Evolutionary conservation across 1,140 invertebrate genomes (phyloP), one percentile per base, ranked within the genome.

Genomic region (Caenorhabditis latens): DNA sequence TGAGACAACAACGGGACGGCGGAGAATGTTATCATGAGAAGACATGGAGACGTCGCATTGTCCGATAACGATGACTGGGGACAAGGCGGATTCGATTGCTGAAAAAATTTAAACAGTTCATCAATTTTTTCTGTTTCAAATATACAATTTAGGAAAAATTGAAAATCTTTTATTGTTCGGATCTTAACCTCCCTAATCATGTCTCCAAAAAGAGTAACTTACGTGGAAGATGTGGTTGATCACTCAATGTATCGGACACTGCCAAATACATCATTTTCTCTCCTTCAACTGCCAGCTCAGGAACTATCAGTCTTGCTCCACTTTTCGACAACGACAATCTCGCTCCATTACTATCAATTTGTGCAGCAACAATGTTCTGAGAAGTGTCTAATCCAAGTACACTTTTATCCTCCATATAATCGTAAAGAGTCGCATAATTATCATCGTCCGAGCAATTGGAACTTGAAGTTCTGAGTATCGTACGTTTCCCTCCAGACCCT

Each of bases 401-500:
- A 53, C 48, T 71, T 48, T 55, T 88, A 21, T 83, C 85, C 13
- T 67, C 84, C 89, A 65, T 65, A 46, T 92, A 90, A 58, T 92
- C 91, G 82, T 92, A 92, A 4, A 92, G 86, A 3, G 91, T 92
- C 3, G 91, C 91, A 84, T 92, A 92, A 65, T 91, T 91, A 50
- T 90, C 87, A 65, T 90, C 58, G 57, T 89, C 90, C 24, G 90
- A 90, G 8, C 86, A 90, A 42, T 86, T 88, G 16, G 85, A 43
- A 8, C 89, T 90, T 40, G 83, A 86, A 24, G 84, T 90, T 82
- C 90, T 63, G 9, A 91, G 58, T 32, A 88, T 65, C 8, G 86
- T 86, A 14, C 63, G 84, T 65, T 90, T 90, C 21, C 90, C 90
- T 65, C 88, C 90, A 13, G 91, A 91, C 50, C 71, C 71, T 13